These are phyloP conservation scores for Nemopilema nomurai DNA, from an alignment of 30 jellyfish, hydroid and myxozoan species.

Conservation along the genomic window DNA sequence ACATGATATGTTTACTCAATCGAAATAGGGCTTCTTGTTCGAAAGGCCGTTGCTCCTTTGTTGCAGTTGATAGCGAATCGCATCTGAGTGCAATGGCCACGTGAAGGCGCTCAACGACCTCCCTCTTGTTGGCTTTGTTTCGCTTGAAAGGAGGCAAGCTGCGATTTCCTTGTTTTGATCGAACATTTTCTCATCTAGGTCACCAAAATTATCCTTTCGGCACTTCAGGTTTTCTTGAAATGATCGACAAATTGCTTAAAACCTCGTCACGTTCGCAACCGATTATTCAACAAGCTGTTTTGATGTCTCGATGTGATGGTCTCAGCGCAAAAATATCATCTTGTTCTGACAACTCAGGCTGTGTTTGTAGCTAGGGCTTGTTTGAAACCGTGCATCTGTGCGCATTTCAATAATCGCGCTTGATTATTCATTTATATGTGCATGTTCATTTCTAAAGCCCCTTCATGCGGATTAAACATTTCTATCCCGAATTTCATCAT, in stretches of 20 bases:
- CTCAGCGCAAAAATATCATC: too few relatives aligned
- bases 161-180: background rate
- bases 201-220: background rate
- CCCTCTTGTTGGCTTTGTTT: slow-evolving; percentile 16
- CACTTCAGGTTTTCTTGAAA: background rate
- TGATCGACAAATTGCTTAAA: background rate
- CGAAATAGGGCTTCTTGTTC: background rate
- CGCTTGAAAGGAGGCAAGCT: slow-evolving; percentile 12
- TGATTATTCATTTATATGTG: too few relatives aligned
- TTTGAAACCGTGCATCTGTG: too few relatives aligned
- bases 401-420: too few relatives aligned
- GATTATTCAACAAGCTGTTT: background rate
- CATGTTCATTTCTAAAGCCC: too few relatives aligned
- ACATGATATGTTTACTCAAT: background rate
- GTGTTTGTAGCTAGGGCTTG: too few relatives aligned
- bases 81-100: slow-evolving; percentile 4
- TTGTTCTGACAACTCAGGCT: too few relatives aligned
- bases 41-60: slow-evolving; percentile 13
- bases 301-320: too few relatives aligned
- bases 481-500: too few relatives aligned
- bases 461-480: too few relatives aligned
- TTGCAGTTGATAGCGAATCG: background rate
- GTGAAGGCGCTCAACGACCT: slow-evolving; percentile 2
- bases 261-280: background rate
- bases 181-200: background rate